Percentiles rank a stretch among this genome's conserved stretches.
Conservation (phyloP, 2,888 invertebrate genomes). For the Aelia acuminata region DNA sequence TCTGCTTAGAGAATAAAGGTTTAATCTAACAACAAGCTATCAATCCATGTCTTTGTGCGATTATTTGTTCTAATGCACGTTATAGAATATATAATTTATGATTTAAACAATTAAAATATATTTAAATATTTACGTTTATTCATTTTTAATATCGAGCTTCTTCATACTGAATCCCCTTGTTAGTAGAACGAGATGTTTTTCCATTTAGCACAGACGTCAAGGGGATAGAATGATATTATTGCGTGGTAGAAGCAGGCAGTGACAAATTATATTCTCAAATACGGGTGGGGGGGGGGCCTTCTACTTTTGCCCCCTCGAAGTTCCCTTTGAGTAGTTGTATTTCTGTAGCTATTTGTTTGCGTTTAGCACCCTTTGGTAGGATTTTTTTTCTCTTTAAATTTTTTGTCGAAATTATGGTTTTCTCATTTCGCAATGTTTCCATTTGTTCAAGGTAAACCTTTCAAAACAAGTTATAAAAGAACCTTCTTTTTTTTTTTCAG, state of each 20-base stretch:
- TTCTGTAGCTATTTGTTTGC: neutral
- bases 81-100: no score
- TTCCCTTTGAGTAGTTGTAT: neutral
- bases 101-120: neutral
- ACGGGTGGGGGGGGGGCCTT: no score
- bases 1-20: no score
- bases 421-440: no score
- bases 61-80: no score
- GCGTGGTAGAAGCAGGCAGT: neutral
- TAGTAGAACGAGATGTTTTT: neutral
- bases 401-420: neutral
- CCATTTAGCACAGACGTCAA: neutral
- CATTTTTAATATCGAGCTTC: neutral
- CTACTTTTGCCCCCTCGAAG: neutral
- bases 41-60: no score
- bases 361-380: neutral
- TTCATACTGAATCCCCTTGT: neutral
- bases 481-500: no score
- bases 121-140: neutral
- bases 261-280: slow-evolving; percentile 12
- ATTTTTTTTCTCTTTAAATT: neutral
- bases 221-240: neutral
- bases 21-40: no score
- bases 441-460: no score
- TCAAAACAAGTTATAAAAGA: no score